Evolutionary conservation across 92 coral and sea anemone genomes (phyloP).

Genomic region (Diadumene lineata): DNA sequence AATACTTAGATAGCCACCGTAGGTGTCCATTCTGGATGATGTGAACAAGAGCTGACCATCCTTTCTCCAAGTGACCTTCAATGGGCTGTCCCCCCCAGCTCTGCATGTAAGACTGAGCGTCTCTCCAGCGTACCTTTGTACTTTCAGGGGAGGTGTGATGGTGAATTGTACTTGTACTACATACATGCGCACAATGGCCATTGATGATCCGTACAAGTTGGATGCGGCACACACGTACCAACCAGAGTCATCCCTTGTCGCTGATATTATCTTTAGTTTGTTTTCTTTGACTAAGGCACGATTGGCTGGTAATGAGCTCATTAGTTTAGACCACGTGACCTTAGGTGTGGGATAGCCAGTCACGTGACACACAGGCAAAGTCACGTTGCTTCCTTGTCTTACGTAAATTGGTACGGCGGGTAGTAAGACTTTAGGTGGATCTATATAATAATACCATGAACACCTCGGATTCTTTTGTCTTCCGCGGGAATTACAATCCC

Average conservation of each 20-base stretch:
- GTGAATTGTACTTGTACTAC: background rate
- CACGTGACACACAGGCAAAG: slow-evolving; percentile 26
- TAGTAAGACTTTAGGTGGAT: background rate
- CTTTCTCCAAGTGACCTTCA: slow-evolving; percentile 1
- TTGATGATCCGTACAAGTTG: slow-evolving; percentile 8
- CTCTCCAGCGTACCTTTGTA: background rate
- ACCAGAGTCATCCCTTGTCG: background rate
- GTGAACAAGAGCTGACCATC: background rate
- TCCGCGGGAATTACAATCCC: too few relatives aligned
- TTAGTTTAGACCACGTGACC: slow-evolving; percentile 13
- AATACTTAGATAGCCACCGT: background rate
- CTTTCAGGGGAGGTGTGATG: background rate
- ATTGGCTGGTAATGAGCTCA: background rate
- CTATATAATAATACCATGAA: background rate
- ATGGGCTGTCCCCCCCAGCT: background rate
- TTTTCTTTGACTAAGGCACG: background rate
- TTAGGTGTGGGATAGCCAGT: slow-evolving; percentile 7
- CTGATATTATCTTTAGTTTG: background rate
- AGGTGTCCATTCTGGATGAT: background rate
- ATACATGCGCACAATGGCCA: background rate
- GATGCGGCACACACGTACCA: background rate
- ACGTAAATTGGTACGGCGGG: background rate
- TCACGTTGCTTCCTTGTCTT: slow-evolving; percentile 2
- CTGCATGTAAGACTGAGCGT: background rate
- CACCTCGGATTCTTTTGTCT: too few relatives aligned